phyloP scores from a whole-genome alignment of 2,797 vertebrate species.

The Tauraco hartlaubi region DNA sequence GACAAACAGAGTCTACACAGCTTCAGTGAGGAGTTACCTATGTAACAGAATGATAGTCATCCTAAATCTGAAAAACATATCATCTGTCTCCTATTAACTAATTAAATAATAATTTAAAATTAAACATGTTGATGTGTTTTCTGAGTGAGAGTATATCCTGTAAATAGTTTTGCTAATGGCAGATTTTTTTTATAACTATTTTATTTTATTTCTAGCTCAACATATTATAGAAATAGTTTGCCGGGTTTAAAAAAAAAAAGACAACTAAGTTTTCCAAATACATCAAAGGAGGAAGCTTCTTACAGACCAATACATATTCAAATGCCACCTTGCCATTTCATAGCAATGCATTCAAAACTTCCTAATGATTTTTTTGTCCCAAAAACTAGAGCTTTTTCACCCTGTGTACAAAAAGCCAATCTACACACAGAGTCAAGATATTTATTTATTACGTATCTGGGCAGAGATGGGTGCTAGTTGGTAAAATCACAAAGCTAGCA shows the following conservation, averaged over 20 bases:
- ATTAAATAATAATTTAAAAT: background rate
- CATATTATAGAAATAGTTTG: background rate
- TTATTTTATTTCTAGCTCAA: background rate
- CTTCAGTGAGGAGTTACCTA: background rate
- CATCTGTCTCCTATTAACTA: background rate
- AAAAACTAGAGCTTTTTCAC: no score
- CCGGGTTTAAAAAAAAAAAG: background rate
- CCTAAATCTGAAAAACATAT: background rate
- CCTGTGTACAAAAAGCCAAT: no score
- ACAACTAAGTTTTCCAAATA: background rate
- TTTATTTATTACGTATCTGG: no score
- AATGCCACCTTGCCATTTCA: background rate
- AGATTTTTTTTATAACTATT: background rate
- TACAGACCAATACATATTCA: background rate
- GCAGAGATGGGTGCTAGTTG: no score
- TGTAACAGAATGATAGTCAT: background rate
- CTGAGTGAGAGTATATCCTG: background rate
- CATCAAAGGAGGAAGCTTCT: background rate
- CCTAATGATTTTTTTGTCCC: background rate
- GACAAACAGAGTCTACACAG: background rate
- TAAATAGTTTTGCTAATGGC: background rate
- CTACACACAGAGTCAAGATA: no score
- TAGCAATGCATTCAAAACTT: background rate
- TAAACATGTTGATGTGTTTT: background rate
- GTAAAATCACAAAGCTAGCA: no score